Evolutionary conservation across 1,140 invertebrate genomes (phyloP).

Genomic region (Ptiloglossa arizonensis): DNA sequence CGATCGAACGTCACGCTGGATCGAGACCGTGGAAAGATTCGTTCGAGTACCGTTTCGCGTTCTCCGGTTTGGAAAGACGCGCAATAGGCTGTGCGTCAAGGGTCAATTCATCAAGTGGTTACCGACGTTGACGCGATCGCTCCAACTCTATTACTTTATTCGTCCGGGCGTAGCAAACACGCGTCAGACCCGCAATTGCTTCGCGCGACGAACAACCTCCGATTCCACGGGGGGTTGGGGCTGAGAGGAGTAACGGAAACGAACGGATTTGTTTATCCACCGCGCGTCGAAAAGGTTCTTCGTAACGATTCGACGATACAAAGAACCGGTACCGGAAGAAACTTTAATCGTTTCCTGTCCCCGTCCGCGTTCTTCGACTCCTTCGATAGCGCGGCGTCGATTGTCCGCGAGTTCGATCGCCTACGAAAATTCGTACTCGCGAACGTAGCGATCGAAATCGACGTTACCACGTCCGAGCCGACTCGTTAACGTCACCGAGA

Average conservation of each 20-base stretch:
- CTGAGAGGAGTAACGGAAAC: not conserved
- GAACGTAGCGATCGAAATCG: not conserved
- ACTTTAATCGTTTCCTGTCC: not conserved
- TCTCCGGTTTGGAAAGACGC: constrained; percentile 3
- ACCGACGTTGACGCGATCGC: constrained; percentile 56
- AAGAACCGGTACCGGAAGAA: not conserved
- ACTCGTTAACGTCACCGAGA: not conserved
- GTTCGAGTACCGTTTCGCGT: not conserved
- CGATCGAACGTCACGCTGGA: not conserved
- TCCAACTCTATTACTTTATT: constrained; percentile 63
- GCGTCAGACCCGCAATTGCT: constrained; percentile 10
- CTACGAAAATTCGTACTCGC: no score
- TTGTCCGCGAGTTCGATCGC: no score
- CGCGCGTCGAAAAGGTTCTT: constrained; percentile 7
- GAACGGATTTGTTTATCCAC: constrained; percentile 26
- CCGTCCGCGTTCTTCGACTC: no score
- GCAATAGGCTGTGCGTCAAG: constrained; percentile 62
- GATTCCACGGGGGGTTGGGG: not conserved
- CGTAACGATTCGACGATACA: no score
- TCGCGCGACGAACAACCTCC: constrained; percentile 3
- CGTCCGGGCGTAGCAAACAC: constrained; percentile 43
- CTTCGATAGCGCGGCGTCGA: no score
- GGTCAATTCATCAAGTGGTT: constrained; percentile 72
- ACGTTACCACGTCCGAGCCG: not conserved
- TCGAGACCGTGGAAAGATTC: not conserved